Evolutionary conservation across 2,888 invertebrate species (phyloP), one percentile per base, ranked within the genome.

Genomic region (Parasteatoda lunata): DNA sequence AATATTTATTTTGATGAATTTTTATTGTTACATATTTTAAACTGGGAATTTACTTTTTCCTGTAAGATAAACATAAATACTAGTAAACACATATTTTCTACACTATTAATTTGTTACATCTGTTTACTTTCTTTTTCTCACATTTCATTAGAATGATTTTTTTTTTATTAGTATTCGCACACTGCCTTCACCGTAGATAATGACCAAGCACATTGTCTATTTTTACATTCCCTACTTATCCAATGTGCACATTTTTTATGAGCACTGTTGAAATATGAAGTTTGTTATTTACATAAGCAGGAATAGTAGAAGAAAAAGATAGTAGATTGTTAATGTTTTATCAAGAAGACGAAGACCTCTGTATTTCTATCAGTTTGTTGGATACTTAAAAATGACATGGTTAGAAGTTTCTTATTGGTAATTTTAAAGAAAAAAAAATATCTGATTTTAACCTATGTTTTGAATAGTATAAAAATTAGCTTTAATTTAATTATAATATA

Each of bases 141-240:
- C 64, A 49, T 66, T n/a, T 64, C 8, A 15, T 54, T 11, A 11
- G 54, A 0, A 3, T 54, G 13, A 54, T 11, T 13, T 4, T 54
- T 8, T 11, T 11, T 54, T 77, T n/a, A 51, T 68, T 78, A 52
- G 65, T 77, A 52, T 52, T 75, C 59, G 75, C 66, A 75, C 85
- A 77, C 68, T 48, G 80, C 45, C 59, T 69, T 51, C 65, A 80
- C 72, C 66, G 75, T 85, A 85, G 85, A 5, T 70, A 76, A 80
- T 77, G 80, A 85, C 80, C 80, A 80, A 85, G 85, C 85, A 85
- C 85, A 80, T 77, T 80, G 13, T 73, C 68, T 85, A 85, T 85
- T 85, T 85, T 85, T 85, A 85, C 85, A 85, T 85, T 85, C 85
- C 85, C 54, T 68, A 77, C 54, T 59, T 64, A n/a, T 64, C 30